Percentiles rank a stretch among this genome's conserved stretches.
These are phyloP conservation scores for Trypoxylus dichotomus DNA, from an alignment of 1,140 invertebrate genomes.

Conservation along the genomic window DNA sequence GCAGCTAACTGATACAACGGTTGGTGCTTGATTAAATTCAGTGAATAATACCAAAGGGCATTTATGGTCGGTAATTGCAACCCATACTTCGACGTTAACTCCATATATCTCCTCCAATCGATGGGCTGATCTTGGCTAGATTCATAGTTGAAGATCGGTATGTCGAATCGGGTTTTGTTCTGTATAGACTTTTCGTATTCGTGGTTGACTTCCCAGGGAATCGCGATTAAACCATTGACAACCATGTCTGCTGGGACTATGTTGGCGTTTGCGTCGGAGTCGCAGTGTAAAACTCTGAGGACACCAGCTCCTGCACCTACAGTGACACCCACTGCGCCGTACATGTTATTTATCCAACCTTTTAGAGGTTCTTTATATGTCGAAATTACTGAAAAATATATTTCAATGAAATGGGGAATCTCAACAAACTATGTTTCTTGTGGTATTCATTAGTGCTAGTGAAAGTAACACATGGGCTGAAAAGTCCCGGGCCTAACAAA, in stretches of 20 bases:
- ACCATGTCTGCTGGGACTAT: constrained; percentile 86
- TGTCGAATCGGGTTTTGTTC: neutral
- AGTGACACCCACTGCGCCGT: constrained; percentile 76
- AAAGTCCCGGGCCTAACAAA: too few species aligned
- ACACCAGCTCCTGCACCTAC: constrained; percentile 66
- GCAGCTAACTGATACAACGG: constrained; percentile 50
- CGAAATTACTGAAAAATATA: constrained; percentile 68
- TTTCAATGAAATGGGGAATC: neutral
- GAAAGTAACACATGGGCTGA: too few species aligned
- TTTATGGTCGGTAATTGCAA: constrained; percentile 37
- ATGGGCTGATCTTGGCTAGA: constrained; percentile 68
- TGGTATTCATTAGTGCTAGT: neutral
- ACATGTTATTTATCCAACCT: constrained; percentile 91
- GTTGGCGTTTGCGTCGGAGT: constrained; percentile 68
- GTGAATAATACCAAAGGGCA: constrained; percentile 53
- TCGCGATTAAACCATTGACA: constrained; percentile 78
- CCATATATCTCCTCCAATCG: constrained; percentile 46
- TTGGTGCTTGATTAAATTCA: constrained; percentile 57
- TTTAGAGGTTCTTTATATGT: constrained; percentile 74
- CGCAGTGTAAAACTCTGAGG: constrained; percentile 69
- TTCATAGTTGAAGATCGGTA: constrained; percentile 59
- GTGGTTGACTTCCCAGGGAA: constrained; percentile 64
- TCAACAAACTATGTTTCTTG: too few species aligned
- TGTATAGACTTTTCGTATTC: neutral
- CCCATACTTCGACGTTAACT: constrained; percentile 35